These are phyloP conservation scores for Palaemon carinicauda DNA, from an alignment of 1,140 invertebrate genomes.

Conservation along the genomic window DNA sequence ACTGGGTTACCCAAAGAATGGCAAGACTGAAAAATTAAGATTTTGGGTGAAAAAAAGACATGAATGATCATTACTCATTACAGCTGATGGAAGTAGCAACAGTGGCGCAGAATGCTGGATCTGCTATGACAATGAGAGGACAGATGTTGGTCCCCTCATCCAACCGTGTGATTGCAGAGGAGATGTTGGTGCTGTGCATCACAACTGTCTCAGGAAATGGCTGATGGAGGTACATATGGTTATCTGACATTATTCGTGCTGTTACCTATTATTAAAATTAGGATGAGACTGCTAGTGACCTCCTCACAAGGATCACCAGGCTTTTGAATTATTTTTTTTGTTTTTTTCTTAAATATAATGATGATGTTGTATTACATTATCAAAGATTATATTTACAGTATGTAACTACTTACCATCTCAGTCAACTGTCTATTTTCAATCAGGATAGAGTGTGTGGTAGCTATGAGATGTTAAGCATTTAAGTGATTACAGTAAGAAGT, in stretches of 20 bases:
- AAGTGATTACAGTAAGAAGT: too few species aligned
- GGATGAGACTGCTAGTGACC: too few species aligned
- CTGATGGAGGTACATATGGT: conserved; percentile 71
- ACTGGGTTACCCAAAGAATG: not conserved
- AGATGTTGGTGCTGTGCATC: conserved; percentile 88
- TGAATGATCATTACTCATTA: not conserved
- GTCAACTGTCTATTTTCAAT: too few species aligned
- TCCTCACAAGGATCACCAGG: too few species aligned
- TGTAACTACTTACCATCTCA: too few species aligned
- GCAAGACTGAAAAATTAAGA: not conserved
- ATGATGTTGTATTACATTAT: too few species aligned
- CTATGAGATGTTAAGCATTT: too few species aligned
- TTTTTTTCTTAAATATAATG: too few species aligned
- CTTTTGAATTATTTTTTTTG: too few species aligned
- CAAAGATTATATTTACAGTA: too few species aligned
- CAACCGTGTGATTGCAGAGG: conserved; percentile 90
- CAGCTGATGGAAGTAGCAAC: conserved; percentile 51
- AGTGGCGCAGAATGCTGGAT: conserved; percentile 83
- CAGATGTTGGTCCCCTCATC: conserved; percentile 81
- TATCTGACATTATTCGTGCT: conserved; percentile 14
- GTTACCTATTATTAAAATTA: not conserved
- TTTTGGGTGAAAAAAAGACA: not conserved
- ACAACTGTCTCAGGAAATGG: conserved; percentile 90
- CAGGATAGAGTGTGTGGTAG: too few species aligned
- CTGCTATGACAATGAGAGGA: conserved; percentile 84